These are phyloP conservation scores for Leptopilina myrica DNA, from an alignment of 2,888 invertebrate genomes.

Conservation along the genomic window DNA sequence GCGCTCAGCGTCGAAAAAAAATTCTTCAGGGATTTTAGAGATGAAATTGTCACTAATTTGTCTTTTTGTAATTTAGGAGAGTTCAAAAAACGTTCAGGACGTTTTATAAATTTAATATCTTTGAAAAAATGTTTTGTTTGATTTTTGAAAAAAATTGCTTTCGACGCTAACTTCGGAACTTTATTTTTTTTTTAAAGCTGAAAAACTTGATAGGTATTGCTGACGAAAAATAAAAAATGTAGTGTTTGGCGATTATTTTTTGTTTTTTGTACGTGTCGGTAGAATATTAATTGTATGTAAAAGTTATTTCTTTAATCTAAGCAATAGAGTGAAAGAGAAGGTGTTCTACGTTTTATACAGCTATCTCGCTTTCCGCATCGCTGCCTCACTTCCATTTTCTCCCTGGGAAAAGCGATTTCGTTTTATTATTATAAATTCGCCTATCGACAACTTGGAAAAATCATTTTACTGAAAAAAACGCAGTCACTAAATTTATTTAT, in stretches of 20 bases:
- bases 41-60: too few relatives aligned
- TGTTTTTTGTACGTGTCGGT: background rate
- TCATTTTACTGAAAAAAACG: slow-evolving; percentile 13
- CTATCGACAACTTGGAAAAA: slow-evolving; percentile 34
- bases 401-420: slow-evolving; percentile 14
- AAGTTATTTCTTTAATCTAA: background rate
- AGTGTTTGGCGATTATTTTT: slow-evolving; percentile 45
- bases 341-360: slow-evolving; percentile 23
- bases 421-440: slow-evolving; percentile 11
- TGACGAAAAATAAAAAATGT: slow-evolving; percentile 53
- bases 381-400: slow-evolving; percentile 20
- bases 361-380: slow-evolving; percentile 36
- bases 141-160: too few relatives aligned
- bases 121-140: too few relatives aligned
- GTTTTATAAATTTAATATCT: too few relatives aligned
- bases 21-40: too few relatives aligned
- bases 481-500: background rate
- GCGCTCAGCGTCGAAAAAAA: too few relatives aligned
- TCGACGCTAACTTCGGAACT: too few relatives aligned
- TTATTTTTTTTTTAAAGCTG: background rate
- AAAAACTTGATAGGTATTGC: slow-evolving; percentile 32
- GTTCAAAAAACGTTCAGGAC: too few relatives aligned
- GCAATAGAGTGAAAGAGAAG: slow-evolving; percentile 46
- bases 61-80: too few relatives aligned
- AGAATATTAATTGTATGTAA: too few relatives aligned